Evolutionary conservation across 2,113 vertebrate genomes (phyloP), one percentile per base, ranked within the genome.

Genomic region (Ageneiosus marmoratus): DNA sequence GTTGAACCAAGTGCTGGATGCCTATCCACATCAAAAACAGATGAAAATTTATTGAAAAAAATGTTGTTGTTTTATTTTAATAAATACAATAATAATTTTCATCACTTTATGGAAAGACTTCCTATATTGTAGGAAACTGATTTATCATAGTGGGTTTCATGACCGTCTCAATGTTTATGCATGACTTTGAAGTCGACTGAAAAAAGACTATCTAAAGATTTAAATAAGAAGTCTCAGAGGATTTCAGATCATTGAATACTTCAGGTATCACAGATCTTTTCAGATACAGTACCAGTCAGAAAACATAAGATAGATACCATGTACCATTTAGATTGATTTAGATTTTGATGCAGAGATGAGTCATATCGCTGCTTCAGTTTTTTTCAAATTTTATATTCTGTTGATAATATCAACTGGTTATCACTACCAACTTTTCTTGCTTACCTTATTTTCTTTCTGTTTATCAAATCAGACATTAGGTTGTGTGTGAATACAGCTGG

Each of bases 381-480:
- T 12, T 41, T 44, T 65, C 15, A 63, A 5, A 7, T 69, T 24
- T 41, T 41, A 34, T 70, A 12, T 27, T 44, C 65, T 11, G 34
- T 18, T 70, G 41, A 44, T 69, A 24, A 72, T 73, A 27, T 27
- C 5, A 73, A n/a, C 41, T 41, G n/a, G 67, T 73, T 65, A 27
- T 46, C 37, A 53, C 8, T 46, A 29, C 16, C 67, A 22, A 7
- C 37, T 27, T 81, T 69, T 81, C 16, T 13, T 78, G 44, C 20
- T 29, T 80, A 13, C 72, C 37, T n/a, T 58, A 63, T 55, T 53
- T 29, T 48, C 48, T 56, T 69, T 80, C 63, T 29, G 46, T 74
- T 46, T 24, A 48, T 77, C 62, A 70, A 77, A 69, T 83, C 85
- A 72, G 37, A 76, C 76, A 67, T 78, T 55, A 63, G 70, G 74